Conservation (phyloP, 2,113 vertebrate genomes). For the Saimiri boliviensis region DNA sequence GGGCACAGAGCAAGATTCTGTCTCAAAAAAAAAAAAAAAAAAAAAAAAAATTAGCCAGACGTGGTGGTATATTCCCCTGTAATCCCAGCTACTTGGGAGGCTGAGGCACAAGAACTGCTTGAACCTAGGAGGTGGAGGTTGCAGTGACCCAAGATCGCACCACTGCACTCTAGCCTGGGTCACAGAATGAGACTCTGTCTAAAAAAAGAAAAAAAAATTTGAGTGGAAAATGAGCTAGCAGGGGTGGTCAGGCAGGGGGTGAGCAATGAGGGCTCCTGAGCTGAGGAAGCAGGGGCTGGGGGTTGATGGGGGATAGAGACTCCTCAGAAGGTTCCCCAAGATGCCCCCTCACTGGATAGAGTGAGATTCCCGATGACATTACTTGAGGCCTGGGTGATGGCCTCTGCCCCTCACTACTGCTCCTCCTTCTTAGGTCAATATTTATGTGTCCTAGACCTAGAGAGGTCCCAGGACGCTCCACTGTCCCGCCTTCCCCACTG, state of each 20-base stretch:
- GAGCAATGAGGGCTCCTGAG: neutral
- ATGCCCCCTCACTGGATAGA: neutral
- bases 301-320: neutral
- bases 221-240: neutral
- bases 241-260: neutral
- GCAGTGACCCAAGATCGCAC: too few relatives aligned
- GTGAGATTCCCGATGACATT: neutral
- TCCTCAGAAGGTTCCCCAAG: neutral
- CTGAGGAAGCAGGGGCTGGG: neutral
- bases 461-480: conserved; percentile 55
- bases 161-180: too few relatives aligned
- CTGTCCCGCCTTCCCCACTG: conserved; percentile 64
- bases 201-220: too few relatives aligned
- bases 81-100: too few relatives aligned
- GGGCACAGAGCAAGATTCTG: too few relatives aligned
- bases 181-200: too few relatives aligned
- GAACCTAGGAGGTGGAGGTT: too few relatives aligned
- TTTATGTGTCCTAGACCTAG: conserved; percentile 38
- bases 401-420: neutral
- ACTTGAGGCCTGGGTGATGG: neutral
- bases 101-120: too few relatives aligned
- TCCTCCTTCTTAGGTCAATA: conserved; percentile 16
- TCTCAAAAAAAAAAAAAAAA: too few relatives aligned
- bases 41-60: too few relatives aligned
- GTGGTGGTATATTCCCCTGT: too few relatives aligned